Evolutionary conservation across 2,888 invertebrate species (phyloP), one percentile per base, ranked within the genome.

Genomic region (Microchrysa polita): DNA sequence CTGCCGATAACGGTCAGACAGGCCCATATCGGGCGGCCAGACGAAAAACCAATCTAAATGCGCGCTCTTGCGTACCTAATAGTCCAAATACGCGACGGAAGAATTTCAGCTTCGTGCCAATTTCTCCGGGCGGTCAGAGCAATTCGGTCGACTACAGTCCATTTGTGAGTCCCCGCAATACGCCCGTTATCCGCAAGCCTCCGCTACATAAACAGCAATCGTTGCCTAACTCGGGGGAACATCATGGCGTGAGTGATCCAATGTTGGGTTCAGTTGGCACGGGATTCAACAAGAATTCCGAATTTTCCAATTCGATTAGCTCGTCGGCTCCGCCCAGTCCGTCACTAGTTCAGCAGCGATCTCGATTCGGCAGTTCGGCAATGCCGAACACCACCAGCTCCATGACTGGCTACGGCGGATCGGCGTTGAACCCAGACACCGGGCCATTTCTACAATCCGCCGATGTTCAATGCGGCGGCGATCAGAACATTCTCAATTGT

Each of bases 21-120:
- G n/a, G n/a, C n/a, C 1, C 63, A 22, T 1, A 22, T 9, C 73
- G 74, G 74, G 77, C 73, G 67, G 80, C 82, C 74, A 83, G 82
- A 76, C 81, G 84, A 60, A 84, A 84, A 79, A 83, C 83, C 48
- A 83, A 82, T 78, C 75, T 83, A 59, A 83, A 81, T 78, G 77
- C 79, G 71, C 83, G 80, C 77, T 81, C 74, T 57, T 76, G 77
- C 44, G 76, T 76, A 60, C 75, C 79, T 78, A 78, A 78, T 79
- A 92, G 92, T 85, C 93, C 92, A 10, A 93, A 92, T 76, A 90
- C 92, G 57, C 87, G 92, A 76, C 89, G 92, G 61, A 91, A 92
- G 81, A 92, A 92, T 81, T 95, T 93, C 81, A 93, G 92, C 82
- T 95, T 95, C 80, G 92, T 92, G 40, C 95, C 95, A 0, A 95